Conservation (phyloP, 2,888 invertebrate species). For the Elgonia sp. region DNA sequence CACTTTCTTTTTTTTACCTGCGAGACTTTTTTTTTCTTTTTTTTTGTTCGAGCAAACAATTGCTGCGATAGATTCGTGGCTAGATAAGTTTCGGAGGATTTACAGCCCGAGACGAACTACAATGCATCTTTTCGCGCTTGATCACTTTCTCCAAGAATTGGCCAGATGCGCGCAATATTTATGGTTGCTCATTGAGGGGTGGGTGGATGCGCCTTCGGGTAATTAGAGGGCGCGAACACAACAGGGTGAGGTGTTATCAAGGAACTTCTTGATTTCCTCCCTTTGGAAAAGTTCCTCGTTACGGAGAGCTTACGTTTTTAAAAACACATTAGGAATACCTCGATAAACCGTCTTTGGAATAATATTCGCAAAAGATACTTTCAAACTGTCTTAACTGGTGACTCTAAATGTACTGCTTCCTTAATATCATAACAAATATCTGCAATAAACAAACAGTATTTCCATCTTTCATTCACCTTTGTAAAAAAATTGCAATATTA, state of each 20-base stretch:
- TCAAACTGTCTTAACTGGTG: neutral
- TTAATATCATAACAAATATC: neutral
- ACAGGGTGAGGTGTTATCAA: conserved; percentile 82
- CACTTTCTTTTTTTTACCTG: conserved; percentile 56
- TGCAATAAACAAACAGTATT: neutral
- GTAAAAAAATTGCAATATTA: too few species aligned
- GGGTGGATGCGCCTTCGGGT: conserved; percentile 83
- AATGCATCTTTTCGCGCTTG: conserved; percentile 74
- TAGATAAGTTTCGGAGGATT: conserved; percentile 66
- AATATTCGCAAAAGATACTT: conserved; percentile 48
- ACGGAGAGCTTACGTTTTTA: conserved; percentile 80
- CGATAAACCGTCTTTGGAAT: conserved; percentile 76
- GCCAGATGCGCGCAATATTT: conserved; percentile 84
- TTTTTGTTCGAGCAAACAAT: conserved; percentile 47
- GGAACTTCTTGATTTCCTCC: conserved; percentile 80
- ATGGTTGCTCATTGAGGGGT: conserved; percentile 82
- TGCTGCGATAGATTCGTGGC: conserved; percentile 47
- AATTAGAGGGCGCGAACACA: conserved; percentile 86
- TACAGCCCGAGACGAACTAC: conserved; percentile 71
- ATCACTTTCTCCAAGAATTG: conserved; percentile 81
- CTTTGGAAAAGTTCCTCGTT: conserved; percentile 80
- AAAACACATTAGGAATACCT: conserved; percentile 81
- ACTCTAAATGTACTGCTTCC: conserved; percentile 1
- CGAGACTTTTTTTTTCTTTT: too few species aligned
- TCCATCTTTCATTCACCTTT: neutral